Evolutionary conservation across 1,140 invertebrate species (phyloP).

Genomic region (Drosophila grimshawi): DNA sequence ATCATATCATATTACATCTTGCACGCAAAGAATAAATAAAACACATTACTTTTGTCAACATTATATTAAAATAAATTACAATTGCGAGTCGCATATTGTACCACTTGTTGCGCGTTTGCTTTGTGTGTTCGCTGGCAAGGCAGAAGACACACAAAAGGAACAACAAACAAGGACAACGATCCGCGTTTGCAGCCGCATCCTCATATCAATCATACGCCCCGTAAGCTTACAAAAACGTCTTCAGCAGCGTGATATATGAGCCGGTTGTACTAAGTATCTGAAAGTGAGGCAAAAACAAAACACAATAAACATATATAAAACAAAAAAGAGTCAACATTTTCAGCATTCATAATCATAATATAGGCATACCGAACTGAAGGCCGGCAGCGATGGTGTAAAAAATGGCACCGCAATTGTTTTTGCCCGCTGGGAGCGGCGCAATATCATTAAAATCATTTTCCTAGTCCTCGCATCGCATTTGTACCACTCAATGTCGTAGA

Average conservation of each 20-base stretch:
- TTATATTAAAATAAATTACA: constrained; percentile 4
- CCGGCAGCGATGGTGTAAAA: constrained; percentile 79
- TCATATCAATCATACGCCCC: constrained; percentile 73
- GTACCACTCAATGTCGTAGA: constrained; percentile 81
- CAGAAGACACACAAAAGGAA: too few species aligned
- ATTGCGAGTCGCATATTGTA: neutral
- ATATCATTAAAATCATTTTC: constrained; percentile 83
- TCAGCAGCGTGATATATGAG: constrained; percentile 79
- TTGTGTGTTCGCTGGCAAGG: too few species aligned
- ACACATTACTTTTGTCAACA: neutral
- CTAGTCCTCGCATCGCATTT: constrained; percentile 81
- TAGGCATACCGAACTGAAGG: constrained; percentile 69
- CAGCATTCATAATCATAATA: constrained; percentile 64
- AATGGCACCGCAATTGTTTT: constrained; percentile 81
- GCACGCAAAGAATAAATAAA: neutral
- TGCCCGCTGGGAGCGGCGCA: constrained; percentile 74
- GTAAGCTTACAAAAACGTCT: constrained; percentile 77
- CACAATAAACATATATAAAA: neutral
- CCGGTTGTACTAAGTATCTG: constrained; percentile 82
- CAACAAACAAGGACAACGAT: neutral
- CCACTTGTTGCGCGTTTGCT: neutral
- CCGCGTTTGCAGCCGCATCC: neutral
- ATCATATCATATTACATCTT: neutral
- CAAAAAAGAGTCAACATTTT: constrained; percentile 1
- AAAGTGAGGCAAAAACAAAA: neutral